These are phyloP conservation scores for Nomada goodeniana DNA, from an alignment of 2,888 invertebrate species.

Conservation along the genomic window DNA sequence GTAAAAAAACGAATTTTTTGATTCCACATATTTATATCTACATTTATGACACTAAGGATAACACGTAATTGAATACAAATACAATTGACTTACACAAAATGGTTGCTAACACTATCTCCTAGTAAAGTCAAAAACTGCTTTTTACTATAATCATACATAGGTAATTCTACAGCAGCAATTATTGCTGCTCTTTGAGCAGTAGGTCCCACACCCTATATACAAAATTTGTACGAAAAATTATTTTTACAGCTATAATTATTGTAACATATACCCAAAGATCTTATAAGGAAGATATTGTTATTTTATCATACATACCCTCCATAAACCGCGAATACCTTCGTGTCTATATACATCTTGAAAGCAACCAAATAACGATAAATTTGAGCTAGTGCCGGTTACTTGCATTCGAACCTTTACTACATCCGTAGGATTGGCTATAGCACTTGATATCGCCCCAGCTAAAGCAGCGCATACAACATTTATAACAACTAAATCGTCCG, in stretches of 20 bases:
- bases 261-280: not conserved
- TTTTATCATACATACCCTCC: slow-evolving; percentile 87
- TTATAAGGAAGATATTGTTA: not conserved
- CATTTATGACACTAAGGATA: not conserved
- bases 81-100: slow-evolving; percentile 90
- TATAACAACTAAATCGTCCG: slow-evolving; percentile 83
- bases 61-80: slow-evolving; percentile 12
- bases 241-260: not conserved
- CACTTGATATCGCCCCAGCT: slow-evolving; percentile 95
- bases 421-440: slow-evolving; percentile 98
- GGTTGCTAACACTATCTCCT: slow-evolving; percentile 93
- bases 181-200: slow-evolving; percentile 97
- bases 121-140: slow-evolving; percentile 88
- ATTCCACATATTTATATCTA: not conserved
- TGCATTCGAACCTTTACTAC: slow-evolving; percentile 98
- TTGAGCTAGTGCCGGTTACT: slow-evolving; percentile 85
- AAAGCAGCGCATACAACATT: slow-evolving; percentile 93
- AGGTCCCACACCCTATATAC: slow-evolving; percentile 92
- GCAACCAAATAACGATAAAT: slow-evolving; percentile 88
- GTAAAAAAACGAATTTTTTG: too few relatives aligned
- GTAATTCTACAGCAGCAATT: slow-evolving; percentile 97
- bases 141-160: slow-evolving; percentile 96
- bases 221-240: slow-evolving; percentile 28
- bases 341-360: slow-evolving; percentile 92
- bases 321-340: slow-evolving; percentile 94